Conservation (phyloP, 2,888 invertebrate species). For the Tenthredo notha region DNA sequence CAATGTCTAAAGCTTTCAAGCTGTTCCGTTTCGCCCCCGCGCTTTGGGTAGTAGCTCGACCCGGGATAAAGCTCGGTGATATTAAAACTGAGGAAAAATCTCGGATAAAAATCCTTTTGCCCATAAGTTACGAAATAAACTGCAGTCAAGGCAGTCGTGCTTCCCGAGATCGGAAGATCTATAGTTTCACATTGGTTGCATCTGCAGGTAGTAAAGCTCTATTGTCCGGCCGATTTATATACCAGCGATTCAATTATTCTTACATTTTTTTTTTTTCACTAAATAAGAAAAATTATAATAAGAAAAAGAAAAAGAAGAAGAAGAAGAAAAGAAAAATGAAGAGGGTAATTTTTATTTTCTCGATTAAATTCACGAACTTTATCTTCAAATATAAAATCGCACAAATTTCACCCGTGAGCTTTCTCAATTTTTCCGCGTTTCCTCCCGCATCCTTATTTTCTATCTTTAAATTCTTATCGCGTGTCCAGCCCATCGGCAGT, state of each 20-base stretch:
- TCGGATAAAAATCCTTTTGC: conserved; percentile 15
- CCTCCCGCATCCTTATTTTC: no score
- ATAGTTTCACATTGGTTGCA: conserved; percentile 43
- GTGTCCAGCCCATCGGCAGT: conserved; percentile 19
- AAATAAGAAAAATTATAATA: background rate
- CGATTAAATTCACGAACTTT: no score
- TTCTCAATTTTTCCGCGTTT: background rate
- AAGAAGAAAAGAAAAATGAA: background rate
- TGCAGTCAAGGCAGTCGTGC: conserved; percentile 26
- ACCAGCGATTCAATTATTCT: conserved; percentile 5
- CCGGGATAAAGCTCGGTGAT: conserved; percentile 1
- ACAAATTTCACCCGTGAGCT: background rate
- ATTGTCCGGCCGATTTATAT: conserved; percentile 39
- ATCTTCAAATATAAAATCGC: background rate
- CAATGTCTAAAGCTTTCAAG: conserved; percentile 20
- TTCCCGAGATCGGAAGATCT: conserved; percentile 1
- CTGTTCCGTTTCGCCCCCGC: background rate
- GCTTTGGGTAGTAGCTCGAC: background rate
- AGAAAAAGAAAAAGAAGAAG: background rate
- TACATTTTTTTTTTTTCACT: background rate
- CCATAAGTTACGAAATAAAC: conserved; percentile 48
- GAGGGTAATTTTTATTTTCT: no score
- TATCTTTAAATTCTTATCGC: conserved; percentile 9
- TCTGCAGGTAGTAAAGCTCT: conserved; percentile 31
- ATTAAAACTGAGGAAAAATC: conserved; percentile 40